phyloP scores from a whole-genome alignment of 2,888 invertebrate species.

The Diachrysia chrysitis region DNA sequence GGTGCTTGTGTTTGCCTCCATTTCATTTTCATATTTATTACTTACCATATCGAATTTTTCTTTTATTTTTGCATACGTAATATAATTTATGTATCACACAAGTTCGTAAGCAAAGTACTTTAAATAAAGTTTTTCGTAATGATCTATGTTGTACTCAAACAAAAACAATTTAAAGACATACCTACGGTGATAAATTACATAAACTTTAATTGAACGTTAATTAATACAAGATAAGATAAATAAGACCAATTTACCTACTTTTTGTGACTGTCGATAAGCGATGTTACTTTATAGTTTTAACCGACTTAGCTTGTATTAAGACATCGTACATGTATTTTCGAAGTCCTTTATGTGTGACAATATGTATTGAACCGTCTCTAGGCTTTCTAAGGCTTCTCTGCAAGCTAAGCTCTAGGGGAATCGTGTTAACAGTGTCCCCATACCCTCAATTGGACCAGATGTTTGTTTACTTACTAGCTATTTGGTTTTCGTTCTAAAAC shows the following conservation, averaged over 20 bases:
- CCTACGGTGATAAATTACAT: too few species aligned
- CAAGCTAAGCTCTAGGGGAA: constrained; percentile 16
- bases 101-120: too few species aligned
- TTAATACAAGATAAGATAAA: not conserved
- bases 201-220: not conserved
- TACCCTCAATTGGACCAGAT: constrained; percentile 20
- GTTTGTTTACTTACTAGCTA: constrained; percentile 20
- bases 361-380: constrained; percentile 6
- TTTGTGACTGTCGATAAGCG: too few species aligned
- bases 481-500: not conserved
- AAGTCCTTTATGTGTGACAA: not conserved
- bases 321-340: constrained; percentile 10
- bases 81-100: too few species aligned
- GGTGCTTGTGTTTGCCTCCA: constrained; percentile 15
- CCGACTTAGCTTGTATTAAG: not conserved
- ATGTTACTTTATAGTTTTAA: not conserved
- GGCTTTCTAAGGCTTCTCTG: constrained; percentile 30
- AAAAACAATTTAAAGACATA: too few species aligned
- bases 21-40: not conserved
- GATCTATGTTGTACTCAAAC: too few species aligned
- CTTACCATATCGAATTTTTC: too few species aligned
- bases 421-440: constrained; percentile 34
- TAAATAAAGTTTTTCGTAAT: too few species aligned
- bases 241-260: not conserved
- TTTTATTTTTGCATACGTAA: too few species aligned